phyloP scores from a whole-genome alignment of 2,797 vertebrate genomes.

The Bucorvus abyssinicus region DNA sequence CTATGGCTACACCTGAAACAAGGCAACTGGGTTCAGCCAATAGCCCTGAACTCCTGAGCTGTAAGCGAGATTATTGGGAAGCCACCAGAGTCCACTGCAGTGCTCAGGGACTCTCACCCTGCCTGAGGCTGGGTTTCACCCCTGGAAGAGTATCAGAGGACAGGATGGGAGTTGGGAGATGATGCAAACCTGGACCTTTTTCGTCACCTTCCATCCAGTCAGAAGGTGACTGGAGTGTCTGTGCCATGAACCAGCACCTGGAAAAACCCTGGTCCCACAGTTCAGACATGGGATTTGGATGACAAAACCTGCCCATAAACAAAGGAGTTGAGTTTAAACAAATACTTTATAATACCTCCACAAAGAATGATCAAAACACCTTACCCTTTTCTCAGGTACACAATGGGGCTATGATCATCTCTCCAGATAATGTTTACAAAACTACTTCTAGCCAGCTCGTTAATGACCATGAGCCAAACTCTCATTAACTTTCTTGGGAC shows the following conservation, averaged over 20 bases:
- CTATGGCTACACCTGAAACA: neutral
- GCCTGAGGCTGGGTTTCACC: neutral
- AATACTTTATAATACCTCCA: neutral
- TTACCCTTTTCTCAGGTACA: neutral
- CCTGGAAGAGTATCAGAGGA: neutral
- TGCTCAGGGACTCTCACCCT: neutral
- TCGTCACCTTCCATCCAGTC: neutral
- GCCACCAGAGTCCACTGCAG: neutral
- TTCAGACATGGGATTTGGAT: neutral
- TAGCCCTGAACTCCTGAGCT: neutral
- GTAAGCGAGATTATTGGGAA: neutral
- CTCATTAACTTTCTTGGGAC: neutral
- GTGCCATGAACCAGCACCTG: neutral
- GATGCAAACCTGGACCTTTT: neutral
- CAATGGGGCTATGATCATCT: neutral
- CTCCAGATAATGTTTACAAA: neutral
- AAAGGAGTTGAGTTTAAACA: neutral
- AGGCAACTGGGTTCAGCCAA: neutral
- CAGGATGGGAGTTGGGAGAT: neutral
- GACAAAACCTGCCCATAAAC: neutral
- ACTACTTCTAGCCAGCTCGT: neutral
- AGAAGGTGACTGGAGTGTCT: neutral
- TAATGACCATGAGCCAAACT: neutral
- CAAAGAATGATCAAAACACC: neutral
- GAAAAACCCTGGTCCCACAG: neutral